Base-by-base conservation (phyloP, 1,140 invertebrate genomes). In the Babylonia areolata region DNA sequence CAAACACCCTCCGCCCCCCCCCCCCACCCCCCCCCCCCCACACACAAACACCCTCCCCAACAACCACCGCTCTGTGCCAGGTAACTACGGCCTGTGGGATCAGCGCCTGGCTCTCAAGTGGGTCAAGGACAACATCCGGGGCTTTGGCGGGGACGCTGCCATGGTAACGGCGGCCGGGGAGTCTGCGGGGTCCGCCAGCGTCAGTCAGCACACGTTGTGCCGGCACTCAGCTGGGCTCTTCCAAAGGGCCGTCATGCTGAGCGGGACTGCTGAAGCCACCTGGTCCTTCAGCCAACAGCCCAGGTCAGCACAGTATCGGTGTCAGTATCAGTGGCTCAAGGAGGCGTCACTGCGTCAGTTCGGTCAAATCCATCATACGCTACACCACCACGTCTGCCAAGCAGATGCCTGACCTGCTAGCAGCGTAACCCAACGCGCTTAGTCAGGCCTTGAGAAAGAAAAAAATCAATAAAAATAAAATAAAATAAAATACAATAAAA, bases 21-120 rank as follows among this genome's bases (percentile, higher is more conserved):
- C n/a, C n/a, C n/a, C n/a, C n/a, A n/a, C n/a, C n/a, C n/a, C n/a
- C n/a, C n/a, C n/a, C n/a, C n/a, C n/a, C n/a, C n/a, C n/a, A n/a
- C n/a, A n/a, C n/a, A n/a, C n/a, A n/a, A n/a, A n/a, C n/a, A n/a
- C n/a, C n/a, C n/a, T n/a, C n/a, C n/a, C n/a, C n/a, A n/a, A 20
- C 9, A 54, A 54, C 20, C 51, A 54, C 9, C 51, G 9, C 51
- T 11, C 80, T n/a, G n/a, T n/a, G n/a, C n/a, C 85, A 54, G 86
- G 86, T 9, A 87, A 87, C 71, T 87, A 84, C 64, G 86, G 86
- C 1, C 58, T 87, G 39, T 64, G 82, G 69, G 86, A 86, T 46
- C 81, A 84, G 75, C n/a, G 54, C 5, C 75, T 87, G 86, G 86
- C 86, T 11, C 11, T 87, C 39, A 39, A 69, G 39, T 87, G 86